phyloP scores from a whole-genome alignment of 2,797 vertebrate genomes.

The Leptatherina wallacei region DNA sequence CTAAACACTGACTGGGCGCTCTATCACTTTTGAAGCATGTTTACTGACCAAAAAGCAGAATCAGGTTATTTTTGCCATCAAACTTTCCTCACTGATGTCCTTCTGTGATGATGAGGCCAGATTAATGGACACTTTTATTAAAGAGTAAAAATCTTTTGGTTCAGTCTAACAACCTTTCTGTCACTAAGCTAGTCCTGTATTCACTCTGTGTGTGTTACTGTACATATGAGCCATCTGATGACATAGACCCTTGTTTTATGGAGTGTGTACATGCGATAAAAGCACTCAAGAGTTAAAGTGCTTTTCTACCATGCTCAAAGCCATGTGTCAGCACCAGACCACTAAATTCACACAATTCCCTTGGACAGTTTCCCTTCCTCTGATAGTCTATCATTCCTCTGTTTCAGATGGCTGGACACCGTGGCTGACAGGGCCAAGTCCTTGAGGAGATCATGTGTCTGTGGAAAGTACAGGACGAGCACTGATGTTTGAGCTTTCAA shows the following conservation, averaged over 20 bases:
- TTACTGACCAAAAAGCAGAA: constrained; percentile 14
- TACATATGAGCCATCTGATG: constrained; percentile 37
- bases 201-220: constrained; percentile 50
- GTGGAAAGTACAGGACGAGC: constrained; percentile 77
- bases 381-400: constrained; percentile 80
- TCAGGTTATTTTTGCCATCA: constrained; percentile 1
- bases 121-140: not conserved
- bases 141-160: constrained; percentile 5
- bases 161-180: constrained; percentile 20
- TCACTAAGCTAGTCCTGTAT: constrained; percentile 22
- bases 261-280: constrained; percentile 78
- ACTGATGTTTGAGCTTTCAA: constrained; percentile 71
- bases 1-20: too few species aligned
- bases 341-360: constrained; percentile 82
- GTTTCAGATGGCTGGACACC: constrained; percentile 82
- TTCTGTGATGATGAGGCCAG: not conserved
- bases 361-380: constrained; percentile 75
- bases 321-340: constrained; percentile 82
- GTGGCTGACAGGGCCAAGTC: constrained; percentile 80
- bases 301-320: constrained; percentile 81
- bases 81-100: constrained; percentile 23
- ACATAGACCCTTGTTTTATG: constrained; percentile 73
- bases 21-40: constrained; percentile 13
- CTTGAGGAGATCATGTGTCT: constrained; percentile 85
- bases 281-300: constrained; percentile 84